These are phyloP conservation scores for Ophioninae sp. DNA, from an alignment of 2,888 invertebrate genomes.

Conservation along the genomic window DNA sequence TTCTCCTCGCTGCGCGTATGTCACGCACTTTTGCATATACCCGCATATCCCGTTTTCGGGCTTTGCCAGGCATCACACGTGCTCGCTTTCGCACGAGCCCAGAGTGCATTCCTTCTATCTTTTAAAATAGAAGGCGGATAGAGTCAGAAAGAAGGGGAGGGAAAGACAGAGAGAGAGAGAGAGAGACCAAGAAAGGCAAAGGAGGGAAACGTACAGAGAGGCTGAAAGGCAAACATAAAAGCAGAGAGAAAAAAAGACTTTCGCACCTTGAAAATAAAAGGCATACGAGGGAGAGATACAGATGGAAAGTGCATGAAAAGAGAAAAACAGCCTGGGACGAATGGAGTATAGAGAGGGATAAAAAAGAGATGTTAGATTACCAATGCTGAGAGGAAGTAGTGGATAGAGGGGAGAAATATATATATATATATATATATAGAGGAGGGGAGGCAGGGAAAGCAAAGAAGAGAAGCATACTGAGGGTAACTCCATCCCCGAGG, in stretches of 20 bases:
- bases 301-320: slow-evolving; percentile 35
- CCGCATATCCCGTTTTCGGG: slow-evolving; percentile 47
- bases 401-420: background rate
- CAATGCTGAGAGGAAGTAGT: slow-evolving; percentile 14
- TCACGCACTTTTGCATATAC: slow-evolving; percentile 21
- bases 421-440: no score
- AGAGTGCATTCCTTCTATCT: slow-evolving; percentile 67
- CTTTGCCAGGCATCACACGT: slow-evolving; percentile 65
- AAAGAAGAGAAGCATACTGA: slow-evolving; percentile 11
- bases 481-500: slow-evolving; percentile 63
- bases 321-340: slow-evolving; percentile 24
- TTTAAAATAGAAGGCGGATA: slow-evolving; percentile 38
- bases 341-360: slow-evolving; percentile 22
- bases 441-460: background rate
- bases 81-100: slow-evolving; percentile 72
- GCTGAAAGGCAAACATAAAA: slow-evolving; percentile 2
- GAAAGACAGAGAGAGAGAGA: background rate
- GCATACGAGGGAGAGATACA: slow-evolving; percentile 27
- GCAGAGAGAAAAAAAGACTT: slow-evolving; percentile 45
- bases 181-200: slow-evolving; percentile 32
- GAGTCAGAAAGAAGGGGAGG: background rate
- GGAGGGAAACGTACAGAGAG: background rate
- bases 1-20: background rate
- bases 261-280: slow-evolving; percentile 53
- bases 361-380: slow-evolving; percentile 36